These are phyloP conservation scores for Cladorhizidae sp. DNA, from an alignment of 37 sponge, comb jelly and placozoan genomes.

Conservation along the genomic window DNA sequence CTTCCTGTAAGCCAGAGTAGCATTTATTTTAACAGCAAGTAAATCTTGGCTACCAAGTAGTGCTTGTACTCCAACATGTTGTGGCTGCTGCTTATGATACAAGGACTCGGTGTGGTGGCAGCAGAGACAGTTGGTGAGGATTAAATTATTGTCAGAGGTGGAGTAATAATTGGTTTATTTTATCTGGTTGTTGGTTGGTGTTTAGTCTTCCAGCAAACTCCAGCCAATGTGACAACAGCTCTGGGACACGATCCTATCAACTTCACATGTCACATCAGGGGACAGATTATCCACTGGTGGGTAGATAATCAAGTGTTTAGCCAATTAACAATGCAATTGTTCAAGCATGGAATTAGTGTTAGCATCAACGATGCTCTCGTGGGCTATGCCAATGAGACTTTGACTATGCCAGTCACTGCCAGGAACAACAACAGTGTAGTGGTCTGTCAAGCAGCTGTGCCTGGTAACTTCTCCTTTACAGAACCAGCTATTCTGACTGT, in stretches of 20 bases:
- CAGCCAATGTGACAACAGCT: background rate
- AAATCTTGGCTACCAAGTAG: no score
- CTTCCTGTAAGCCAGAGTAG: no score
- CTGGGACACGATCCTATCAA: background rate
- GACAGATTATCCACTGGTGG: background rate
- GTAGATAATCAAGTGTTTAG: background rate
- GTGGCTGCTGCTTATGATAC: no score
- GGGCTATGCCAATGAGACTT: background rate
- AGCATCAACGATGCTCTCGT: background rate
- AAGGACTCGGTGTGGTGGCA: no score
- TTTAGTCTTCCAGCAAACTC: background rate
- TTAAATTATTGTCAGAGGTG: no score
- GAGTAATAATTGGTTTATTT: no score
- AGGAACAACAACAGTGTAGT: background rate
- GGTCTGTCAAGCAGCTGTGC: background rate
- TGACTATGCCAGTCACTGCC: background rate
- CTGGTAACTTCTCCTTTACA: background rate
- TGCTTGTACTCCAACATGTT: no score
- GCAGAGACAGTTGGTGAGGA: no score
- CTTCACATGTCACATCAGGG: background rate
- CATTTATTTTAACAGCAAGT: no score
- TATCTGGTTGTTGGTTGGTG: background rate
- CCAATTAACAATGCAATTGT: background rate
- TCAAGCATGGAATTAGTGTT: background rate
- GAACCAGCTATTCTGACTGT: background rate